phyloP scores from a whole-genome alignment of 2,888 invertebrate species.

The Miltochrista miniata region DNA sequence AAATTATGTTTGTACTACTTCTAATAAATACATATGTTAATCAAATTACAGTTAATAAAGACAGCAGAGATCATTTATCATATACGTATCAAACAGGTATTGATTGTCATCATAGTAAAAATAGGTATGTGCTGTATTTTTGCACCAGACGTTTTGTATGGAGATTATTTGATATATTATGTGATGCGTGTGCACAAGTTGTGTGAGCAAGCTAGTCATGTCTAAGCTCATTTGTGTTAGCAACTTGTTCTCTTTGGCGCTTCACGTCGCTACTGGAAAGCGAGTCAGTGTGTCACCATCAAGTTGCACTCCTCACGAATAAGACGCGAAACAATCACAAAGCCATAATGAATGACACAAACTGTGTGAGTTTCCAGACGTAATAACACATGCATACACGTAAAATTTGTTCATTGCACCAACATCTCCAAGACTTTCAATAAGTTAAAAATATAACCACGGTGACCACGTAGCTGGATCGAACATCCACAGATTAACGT shows the following conservation, averaged over 20 bases:
- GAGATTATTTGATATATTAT: conserved; percentile 27
- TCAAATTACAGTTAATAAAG: not conserved
- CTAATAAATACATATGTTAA: too few relatives aligned
- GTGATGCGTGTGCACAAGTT: conserved; percentile 8
- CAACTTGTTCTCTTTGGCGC: conserved; percentile 23
- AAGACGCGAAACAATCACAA: too few relatives aligned
- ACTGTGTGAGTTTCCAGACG: too few relatives aligned
- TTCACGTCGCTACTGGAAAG: conserved; percentile 64
- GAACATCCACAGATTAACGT: too few relatives aligned
- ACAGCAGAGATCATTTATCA: too few relatives aligned
- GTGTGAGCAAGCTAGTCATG: conserved; percentile 1
- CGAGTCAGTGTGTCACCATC: conserved; percentile 80
- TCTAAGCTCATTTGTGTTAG: conserved; percentile 19
- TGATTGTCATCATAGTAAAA: not conserved
- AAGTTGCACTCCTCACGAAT: conserved; percentile 38
- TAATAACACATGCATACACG: too few relatives aligned
- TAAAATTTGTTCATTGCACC: too few relatives aligned
- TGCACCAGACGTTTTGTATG: conserved; percentile 20
- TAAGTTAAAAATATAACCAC: too few relatives aligned
- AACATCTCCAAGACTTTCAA: too few relatives aligned
- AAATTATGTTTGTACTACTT: too few relatives aligned
- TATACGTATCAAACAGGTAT: not conserved
- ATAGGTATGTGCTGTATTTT: not conserved
- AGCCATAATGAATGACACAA: too few relatives aligned
- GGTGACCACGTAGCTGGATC: too few relatives aligned